phyloP scores from a whole-genome alignment of 2,113 vertebrate species.

The Brienomyrus longianalis region DNA sequence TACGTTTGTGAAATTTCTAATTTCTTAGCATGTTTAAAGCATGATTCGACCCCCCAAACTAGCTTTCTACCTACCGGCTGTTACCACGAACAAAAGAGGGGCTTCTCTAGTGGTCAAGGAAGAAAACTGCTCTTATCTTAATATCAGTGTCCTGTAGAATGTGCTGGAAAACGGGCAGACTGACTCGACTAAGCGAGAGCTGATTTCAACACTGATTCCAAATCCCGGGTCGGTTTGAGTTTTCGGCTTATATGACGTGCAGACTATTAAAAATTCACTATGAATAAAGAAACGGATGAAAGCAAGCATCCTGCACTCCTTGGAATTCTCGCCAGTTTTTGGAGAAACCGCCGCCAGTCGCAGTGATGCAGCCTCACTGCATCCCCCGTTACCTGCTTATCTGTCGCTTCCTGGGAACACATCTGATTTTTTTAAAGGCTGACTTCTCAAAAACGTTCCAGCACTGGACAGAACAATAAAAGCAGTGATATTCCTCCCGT shows the following conservation, averaged over 20 bases:
- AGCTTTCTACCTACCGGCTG: neutral
- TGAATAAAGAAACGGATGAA: neutral
- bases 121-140: neutral
- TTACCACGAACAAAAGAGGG: neutral
- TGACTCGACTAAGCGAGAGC: neutral
- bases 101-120: neutral
- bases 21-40: neutral
- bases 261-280: neutral
- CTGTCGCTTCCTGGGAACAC: neutral
- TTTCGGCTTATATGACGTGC: neutral
- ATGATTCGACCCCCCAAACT: neutral
- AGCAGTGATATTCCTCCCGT: constrained; percentile 43
- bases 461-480: constrained; percentile 49
- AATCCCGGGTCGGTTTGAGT: neutral
- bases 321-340: neutral
- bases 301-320: neutral
- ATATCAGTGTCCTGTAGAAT: neutral
- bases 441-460: constrained; percentile 28
- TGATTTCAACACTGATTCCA: neutral
- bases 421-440: neutral
- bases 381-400: neutral
- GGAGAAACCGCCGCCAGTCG: neutral
- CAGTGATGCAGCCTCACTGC: neutral
- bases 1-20: neutral
- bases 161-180: neutral